Conservation (phyloP, 2,888 invertebrate genomes). For the Eledone cirrhosa region DNA sequence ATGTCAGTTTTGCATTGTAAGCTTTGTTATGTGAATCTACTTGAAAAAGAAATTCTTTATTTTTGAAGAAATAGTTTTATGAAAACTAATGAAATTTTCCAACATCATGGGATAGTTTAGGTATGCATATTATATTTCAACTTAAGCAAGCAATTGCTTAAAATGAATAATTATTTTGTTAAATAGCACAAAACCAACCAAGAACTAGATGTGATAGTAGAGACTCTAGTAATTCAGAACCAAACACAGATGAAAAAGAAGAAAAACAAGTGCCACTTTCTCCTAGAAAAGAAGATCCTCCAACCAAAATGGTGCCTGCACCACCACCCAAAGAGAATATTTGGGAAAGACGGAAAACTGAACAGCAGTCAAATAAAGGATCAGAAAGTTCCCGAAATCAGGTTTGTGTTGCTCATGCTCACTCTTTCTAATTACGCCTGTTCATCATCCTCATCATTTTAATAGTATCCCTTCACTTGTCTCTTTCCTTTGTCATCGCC, state of each 20-base stretch:
- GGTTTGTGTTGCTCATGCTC: not conserved
- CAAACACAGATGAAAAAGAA: constrained; percentile 42
- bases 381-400: constrained; percentile 9
- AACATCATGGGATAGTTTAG: too few relatives aligned
- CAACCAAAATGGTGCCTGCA: constrained; percentile 58
- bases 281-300: constrained; percentile 42
- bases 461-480: too few relatives aligned
- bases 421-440: too few relatives aligned
- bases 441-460: too few relatives aligned
- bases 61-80: too few relatives aligned
- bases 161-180: not conserved
- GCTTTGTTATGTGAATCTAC: too few relatives aligned
- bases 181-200: constrained; percentile 18
- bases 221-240: constrained; percentile 45
- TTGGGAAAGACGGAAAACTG: constrained; percentile 56
- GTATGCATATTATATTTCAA: too few relatives aligned
- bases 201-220: constrained; percentile 51
- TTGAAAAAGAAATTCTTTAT: too few relatives aligned
- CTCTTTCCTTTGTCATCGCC: too few relatives aligned
- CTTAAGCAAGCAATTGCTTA: too few relatives aligned
- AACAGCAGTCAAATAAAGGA: constrained; percentile 30
- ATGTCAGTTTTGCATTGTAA: too few relatives aligned
- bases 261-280: constrained; percentile 37
- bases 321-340: constrained; percentile 63
- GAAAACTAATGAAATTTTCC: too few relatives aligned